Evolutionary conservation across 92 coral and sea anemone species (phyloP), one percentile per base, ranked within the genome.

Genomic region (Bergia sp.): DNA sequence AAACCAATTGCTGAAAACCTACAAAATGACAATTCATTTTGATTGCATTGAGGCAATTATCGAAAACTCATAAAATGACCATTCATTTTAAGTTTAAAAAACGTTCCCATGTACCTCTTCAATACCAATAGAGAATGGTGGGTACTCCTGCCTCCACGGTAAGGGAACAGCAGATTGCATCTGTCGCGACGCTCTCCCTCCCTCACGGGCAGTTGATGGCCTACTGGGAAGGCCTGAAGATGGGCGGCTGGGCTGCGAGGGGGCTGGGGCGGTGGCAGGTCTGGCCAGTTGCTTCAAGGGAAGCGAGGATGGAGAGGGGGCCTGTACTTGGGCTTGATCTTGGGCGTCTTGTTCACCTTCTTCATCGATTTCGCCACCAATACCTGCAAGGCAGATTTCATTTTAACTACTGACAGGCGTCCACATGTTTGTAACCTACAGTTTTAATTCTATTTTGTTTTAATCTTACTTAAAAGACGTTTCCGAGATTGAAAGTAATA

Each of bases 281-380:
- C 86, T 86, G 58, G 42, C 88, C 36, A 80, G 44, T 80, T 76
- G 85, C 2, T 83, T 82, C 18, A 57, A 64, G 21, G 91, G 73
- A 39, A 47, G 47, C 11, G 92, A 76, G 10, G 73, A 76, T 61
- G 92, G 90, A 3, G 91, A n/a, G 71, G 81, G 64, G 13, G 81
- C 91, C 47, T 86, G 85, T 40, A 88, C 92, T 69, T 82, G 74
- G 39, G 86, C 86, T 74, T 75, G 91, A 37, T 88, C 95, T 44
- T 88, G 91, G 16, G 37, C 76, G 47, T 69, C 85, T 58, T 65
- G 91, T 0, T 92, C 88, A 0, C 66, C 92, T 23, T 90, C 92
- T 55, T 93, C 98, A 18, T 94, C 93, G 42, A 93, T 92, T n/a
- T 97, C 99, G 37, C 90, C 93, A 67, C 93, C 97, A 72, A 95